A percentile compares a stretch with the other conserved stretches of the same genome.
phyloP scores from a whole-genome alignment of 2,797 vertebrate species.

The Lithobates pipiens region DNA sequence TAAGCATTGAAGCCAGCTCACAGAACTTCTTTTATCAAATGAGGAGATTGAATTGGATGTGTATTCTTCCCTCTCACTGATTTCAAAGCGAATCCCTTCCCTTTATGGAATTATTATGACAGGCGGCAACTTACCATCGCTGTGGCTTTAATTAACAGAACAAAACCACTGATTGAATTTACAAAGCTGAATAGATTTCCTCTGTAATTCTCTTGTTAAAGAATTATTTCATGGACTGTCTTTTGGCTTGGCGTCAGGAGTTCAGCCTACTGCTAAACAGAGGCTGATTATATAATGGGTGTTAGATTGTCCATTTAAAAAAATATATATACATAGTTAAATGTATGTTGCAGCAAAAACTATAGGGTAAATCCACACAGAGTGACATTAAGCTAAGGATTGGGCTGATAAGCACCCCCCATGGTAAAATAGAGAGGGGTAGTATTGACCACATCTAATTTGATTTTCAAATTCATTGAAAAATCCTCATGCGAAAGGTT shows the following conservation, averaged over 20 bases:
- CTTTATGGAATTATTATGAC: slow-evolving; percentile 58
- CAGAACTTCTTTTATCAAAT: slow-evolving; percentile 36
- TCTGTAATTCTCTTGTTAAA: slow-evolving; percentile 28
- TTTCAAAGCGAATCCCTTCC: slow-evolving; percentile 53
- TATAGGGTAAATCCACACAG: no score
- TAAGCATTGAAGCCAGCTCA: neutral
- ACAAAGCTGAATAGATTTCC: slow-evolving; percentile 41
- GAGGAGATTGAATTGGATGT: slow-evolving; percentile 42
- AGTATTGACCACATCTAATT: no score
- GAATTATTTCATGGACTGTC: slow-evolving; percentile 19
- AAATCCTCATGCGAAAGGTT: no score
- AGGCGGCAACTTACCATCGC: slow-evolving; percentile 39
- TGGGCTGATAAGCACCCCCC: no score
- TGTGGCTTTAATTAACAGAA: slow-evolving; percentile 58
- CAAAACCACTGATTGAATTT: slow-evolving; percentile 45
- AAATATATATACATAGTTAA: no score
- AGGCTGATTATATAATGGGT: neutral
- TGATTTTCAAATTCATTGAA: no score
- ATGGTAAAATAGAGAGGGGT: no score
- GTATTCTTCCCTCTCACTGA: slow-evolving; percentile 50
- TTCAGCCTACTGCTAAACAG: neutral
- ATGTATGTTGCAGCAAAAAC: no score
- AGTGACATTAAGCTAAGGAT: no score
- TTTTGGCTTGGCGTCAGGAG: neutral
- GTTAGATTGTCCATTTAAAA: no score